These are phyloP conservation scores for Carposina sasakii DNA, from an alignment of 1,140 invertebrate genomes.

Conservation along the genomic window DNA sequence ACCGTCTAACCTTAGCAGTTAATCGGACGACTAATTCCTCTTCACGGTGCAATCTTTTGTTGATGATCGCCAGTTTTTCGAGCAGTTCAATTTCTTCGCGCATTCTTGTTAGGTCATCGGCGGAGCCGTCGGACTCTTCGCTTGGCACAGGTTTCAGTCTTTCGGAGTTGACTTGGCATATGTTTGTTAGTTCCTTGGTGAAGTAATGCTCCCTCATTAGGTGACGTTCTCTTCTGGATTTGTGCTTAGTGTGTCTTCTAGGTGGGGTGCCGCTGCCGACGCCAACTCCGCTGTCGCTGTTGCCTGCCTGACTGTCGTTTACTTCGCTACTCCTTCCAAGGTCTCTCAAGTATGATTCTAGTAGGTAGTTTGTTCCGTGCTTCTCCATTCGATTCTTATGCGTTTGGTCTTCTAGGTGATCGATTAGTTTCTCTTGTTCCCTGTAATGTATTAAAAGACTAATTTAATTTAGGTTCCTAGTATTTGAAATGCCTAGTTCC, in stretches of 20 bases:
- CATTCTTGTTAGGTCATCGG: slow-evolving; percentile 70
- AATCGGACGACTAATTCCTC: slow-evolving; percentile 79
- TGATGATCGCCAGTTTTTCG: slow-evolving; percentile 81
- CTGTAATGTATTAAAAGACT: too few relatives aligned
- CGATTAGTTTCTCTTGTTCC: slow-evolving; percentile 85
- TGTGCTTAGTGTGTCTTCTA: slow-evolving; percentile 65
- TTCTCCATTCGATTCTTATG: slow-evolving; percentile 80
- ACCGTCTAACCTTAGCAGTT: slow-evolving; percentile 77
- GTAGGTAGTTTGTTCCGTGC: slow-evolving; percentile 85
- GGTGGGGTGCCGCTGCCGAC: slow-evolving; percentile 67
- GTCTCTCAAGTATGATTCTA: slow-evolving; percentile 82
- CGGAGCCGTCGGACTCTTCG: slow-evolving; percentile 68
- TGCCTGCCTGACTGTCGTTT: slow-evolving; percentile 66
- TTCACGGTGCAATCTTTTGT: slow-evolving; percentile 80
- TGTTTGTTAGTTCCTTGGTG: slow-evolving; percentile 68
- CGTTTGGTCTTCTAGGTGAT: slow-evolving; percentile 82
- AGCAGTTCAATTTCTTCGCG: slow-evolving; percentile 77
- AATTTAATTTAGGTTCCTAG: too few relatives aligned
- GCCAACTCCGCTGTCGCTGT: slow-evolving; percentile 76
- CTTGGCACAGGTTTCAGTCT: slow-evolving; percentile 63
- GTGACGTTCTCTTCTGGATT: slow-evolving; percentile 67
- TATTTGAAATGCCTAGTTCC: too few relatives aligned
- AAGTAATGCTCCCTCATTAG: slow-evolving; percentile 70
- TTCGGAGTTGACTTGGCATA: slow-evolving; percentile 68
- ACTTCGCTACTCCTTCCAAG: slow-evolving; percentile 64